Conservation (phyloP, 2,113 vertebrate species). For the Boulengeromyrus knoepffleri region DNA sequence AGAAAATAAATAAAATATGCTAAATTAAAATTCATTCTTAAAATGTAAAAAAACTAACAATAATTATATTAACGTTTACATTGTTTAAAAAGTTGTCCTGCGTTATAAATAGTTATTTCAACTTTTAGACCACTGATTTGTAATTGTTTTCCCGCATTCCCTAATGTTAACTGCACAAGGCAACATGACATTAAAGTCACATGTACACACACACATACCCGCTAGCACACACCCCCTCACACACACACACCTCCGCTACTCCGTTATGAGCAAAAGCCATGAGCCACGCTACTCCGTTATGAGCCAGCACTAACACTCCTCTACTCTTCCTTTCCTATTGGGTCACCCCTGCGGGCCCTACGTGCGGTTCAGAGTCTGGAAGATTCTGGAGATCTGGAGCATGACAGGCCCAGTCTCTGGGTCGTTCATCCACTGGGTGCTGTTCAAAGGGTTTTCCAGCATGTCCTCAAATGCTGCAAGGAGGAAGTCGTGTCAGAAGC, state of each 20-base stretch:
- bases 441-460: slow-evolving; percentile 96
- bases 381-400: slow-evolving; percentile 98
- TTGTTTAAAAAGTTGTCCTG: slow-evolving; percentile 57
- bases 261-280: slow-evolving; percentile 2
- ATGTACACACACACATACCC: slow-evolving; percentile 38
- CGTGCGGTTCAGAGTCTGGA: slow-evolving; percentile 96
- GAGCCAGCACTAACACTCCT: not conserved
- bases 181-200: slow-evolving; percentile 34
- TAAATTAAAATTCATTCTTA: slow-evolving; percentile 1
- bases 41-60: slow-evolving; percentile 41
- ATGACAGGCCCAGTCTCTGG: slow-evolving; percentile 95
- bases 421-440: slow-evolving; percentile 99
- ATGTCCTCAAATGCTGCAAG: slow-evolving; percentile 88
- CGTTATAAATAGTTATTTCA: slow-evolving; percentile 62
- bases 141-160: slow-evolving; percentile 27
- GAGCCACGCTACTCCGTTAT: slow-evolving; percentile 24
- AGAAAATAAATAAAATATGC: slow-evolving; percentile 18
- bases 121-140: not conserved
- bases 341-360: slow-evolving; percentile 54
- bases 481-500: slow-evolving; percentile 5
- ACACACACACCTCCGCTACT: slow-evolving; percentile 40
- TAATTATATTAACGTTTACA: slow-evolving; percentile 48
- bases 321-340: slow-evolving; percentile 25
- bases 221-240: slow-evolving; percentile 38
- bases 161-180: slow-evolving; percentile 50